Evolutionary conservation across 2,888 invertebrate species (phyloP).

Genomic region (Leucophenga maculata): DNA sequence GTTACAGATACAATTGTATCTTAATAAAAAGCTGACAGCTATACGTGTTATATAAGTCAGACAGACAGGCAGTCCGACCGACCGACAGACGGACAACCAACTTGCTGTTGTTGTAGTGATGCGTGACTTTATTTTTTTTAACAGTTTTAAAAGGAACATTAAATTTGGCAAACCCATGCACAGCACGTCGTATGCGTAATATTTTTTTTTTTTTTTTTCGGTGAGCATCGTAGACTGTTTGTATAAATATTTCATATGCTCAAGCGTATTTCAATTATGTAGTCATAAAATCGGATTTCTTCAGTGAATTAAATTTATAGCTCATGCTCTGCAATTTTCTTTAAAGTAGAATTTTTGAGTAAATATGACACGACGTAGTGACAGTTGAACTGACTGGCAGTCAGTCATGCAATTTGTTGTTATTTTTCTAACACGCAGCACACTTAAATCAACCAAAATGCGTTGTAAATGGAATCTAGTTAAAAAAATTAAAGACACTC

Average conservation of each 20-base stretch:
- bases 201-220: too few species aligned
- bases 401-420: constrained; percentile 43
- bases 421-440: constrained; percentile 29
- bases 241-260: constrained; percentile 46
- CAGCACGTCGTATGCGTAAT: too few species aligned
- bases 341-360: constrained; percentile 1
- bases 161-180: too few species aligned
- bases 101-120: too few species aligned
- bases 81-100: too few species aligned
- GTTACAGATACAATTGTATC: too few species aligned
- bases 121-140: too few species aligned
- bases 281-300: constrained; percentile 62
- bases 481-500: constrained; percentile 61
- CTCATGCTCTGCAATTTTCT: not conserved
- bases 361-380: constrained; percentile 41
- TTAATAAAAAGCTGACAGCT: too few species aligned
- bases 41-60: too few species aligned
- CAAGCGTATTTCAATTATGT: constrained; percentile 58
- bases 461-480: constrained; percentile 65
- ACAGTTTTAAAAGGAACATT: too few species aligned
- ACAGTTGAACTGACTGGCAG: constrained; percentile 19
- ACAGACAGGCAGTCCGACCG: too few species aligned
- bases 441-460: constrained; percentile 49
- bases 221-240: too few species aligned
- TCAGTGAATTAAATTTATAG: constrained; percentile 46